These are phyloP conservation scores for Galerucella calmariensis DNA, from an alignment of 2,888 invertebrate genomes.

Conservation along the genomic window DNA sequence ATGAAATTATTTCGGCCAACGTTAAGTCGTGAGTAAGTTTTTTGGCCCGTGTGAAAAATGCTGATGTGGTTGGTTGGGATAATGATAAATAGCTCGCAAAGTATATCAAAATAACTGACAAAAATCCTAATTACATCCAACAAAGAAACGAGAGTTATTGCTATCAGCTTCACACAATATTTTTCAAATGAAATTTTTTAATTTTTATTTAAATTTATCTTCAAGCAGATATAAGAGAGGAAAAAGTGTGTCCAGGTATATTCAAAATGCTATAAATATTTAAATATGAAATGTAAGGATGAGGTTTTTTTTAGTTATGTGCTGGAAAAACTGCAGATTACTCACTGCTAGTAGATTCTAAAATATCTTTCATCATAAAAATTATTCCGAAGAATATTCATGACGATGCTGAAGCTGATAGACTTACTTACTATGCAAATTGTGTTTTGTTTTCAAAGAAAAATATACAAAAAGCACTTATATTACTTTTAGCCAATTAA, in stretches of 20 bases:
- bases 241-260: neutral
- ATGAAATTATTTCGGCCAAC: neutral
- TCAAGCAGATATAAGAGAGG: neutral
- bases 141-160: too few species aligned
- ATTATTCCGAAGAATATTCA: slow-evolving; percentile 32
- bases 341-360: slow-evolving; percentile 18
- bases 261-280: neutral
- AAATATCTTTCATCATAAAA: slow-evolving; percentile 27
- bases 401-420: slow-evolving; percentile 24
- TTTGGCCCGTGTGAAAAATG: neutral
- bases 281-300: neutral
- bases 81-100: too few species aligned
- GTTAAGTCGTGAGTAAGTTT: neutral
- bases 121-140: too few species aligned
- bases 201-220: too few species aligned
- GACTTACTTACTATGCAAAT: slow-evolving; percentile 35
- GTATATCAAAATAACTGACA: too few species aligned
- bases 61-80: too few species aligned
- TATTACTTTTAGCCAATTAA: slow-evolving; percentile 56
- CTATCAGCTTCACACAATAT: too few species aligned
- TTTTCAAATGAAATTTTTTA: too few species aligned
- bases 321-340: slow-evolving; percentile 15
- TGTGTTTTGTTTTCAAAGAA: slow-evolving; percentile 29
- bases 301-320: neutral
- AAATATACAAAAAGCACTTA: slow-evolving; percentile 37